Base-by-base conservation (phyloP, 2,113 vertebrate species). In the Hymenochirus boettgeri region DNA sequence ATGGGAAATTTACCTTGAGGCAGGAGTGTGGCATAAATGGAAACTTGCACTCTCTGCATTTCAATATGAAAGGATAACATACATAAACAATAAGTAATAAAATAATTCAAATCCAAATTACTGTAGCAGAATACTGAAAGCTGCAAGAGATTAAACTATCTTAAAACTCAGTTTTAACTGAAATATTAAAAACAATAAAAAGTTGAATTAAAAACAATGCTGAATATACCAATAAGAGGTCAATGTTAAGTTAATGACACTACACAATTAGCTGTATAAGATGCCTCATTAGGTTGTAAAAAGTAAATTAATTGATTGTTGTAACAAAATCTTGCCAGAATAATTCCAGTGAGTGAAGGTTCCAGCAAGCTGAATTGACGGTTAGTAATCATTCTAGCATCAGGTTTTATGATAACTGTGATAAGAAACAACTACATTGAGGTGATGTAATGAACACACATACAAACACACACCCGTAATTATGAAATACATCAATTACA, bases 241-340 rank as follows among this genome's bases (percentile, higher is more conserved):
- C 54, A 66, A 17, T 37, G 54, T 56, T 26, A 66, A 31, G 21
- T 66, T 58, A 66, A 50, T 58, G 29, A 26, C 54, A 42, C 59
- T 21, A 29, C 59, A 29, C 64, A 31, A 23, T 59, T 26, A 26
- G 46, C 47, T 59, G 64, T 51, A 57, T 67, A 58, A 24, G 64
- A 59, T 59, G 56, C 33, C 55, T 67, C 64, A 67, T 59, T 58
- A 59, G 59, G 46, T 52, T 52, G 42, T 67, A 52, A 31, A 13
- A 59, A 57, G 53, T 67, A 18, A 52, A 58, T 58, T 66, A 66
- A 66, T 66, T 66, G 64, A 58, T 66, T 52, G n/a, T n/a, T n/a
- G 64, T 27, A 58, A 66, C 23, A 10, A 35, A 57, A 65, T 29
- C 39, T 54, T 66, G 55, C 51, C 23, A 58, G 51, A 39, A 47